phyloP scores from a whole-genome alignment of 2,888 invertebrate genomes.

The Physocephala rufipes region DNA sequence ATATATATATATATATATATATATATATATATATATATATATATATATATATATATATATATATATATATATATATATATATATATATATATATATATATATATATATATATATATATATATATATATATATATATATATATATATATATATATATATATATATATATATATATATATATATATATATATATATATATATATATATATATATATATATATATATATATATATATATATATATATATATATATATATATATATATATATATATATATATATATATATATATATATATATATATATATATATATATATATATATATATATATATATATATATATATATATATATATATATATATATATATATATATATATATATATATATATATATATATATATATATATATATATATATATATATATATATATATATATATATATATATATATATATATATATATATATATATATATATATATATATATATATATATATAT shows the following conservation, averaged over 20 bases:
- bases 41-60: conserved; percentile 21
- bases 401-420: not conserved
- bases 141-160: not conserved
- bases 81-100: conserved; percentile 38
- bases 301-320: not conserved
- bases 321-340: not conserved
- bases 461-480: not conserved
- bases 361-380: not conserved
- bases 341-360: not conserved
- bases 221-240: not conserved
- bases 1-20: conserved; percentile 15
- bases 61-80: conserved; percentile 41
- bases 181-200: not conserved
- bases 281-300: not conserved
- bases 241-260: not conserved
- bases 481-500: not conserved
- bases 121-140: not conserved
- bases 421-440: not conserved
- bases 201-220: not conserved
- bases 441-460: not conserved
- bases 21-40: conserved; percentile 26
- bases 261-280: not conserved
- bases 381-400: not conserved
- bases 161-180: not conserved
- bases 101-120: not conserved